Evolutionary conservation across 2,888 invertebrate species (phyloP).

Genomic region (Mylabris sibirica): DNA sequence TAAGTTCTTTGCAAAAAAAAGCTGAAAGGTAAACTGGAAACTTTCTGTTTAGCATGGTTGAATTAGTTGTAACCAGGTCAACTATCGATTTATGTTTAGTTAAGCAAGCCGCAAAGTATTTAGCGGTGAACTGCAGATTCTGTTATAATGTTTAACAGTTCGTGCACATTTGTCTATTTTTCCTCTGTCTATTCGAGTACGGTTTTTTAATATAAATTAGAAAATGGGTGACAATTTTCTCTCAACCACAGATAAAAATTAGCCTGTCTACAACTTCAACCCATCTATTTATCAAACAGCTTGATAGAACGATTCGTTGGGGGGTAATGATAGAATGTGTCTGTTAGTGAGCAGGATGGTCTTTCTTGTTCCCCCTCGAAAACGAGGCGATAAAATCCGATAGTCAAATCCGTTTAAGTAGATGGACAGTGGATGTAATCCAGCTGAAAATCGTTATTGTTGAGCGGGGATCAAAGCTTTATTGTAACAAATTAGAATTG

Average conservation of each 20-base stretch:
- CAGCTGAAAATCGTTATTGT: conserved; percentile 1
- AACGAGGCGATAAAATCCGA: conserved; percentile 12
- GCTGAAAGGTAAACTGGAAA: background rate
- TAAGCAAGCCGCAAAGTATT: conserved; percentile 14
- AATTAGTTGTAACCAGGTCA: conserved; percentile 12
- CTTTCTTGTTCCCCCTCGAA: background rate
- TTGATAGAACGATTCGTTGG: background rate
- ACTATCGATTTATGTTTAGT: conserved; percentile 14
- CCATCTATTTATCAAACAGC: background rate
- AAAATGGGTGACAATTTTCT: background rate
- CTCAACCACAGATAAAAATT: background rate
- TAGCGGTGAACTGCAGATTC: conserved; percentile 13
- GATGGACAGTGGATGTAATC: conserved; percentile 11
- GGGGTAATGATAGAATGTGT: conserved; percentile 5
- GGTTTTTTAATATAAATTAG: background rate
- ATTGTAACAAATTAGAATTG: conserved; percentile 10
- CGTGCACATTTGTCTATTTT: background rate
- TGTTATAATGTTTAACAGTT: conserved; percentile 9
- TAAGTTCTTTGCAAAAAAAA: background rate
- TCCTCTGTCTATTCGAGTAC: background rate
- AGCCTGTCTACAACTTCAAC: background rate
- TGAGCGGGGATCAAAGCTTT: background rate
- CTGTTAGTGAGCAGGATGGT: background rate
- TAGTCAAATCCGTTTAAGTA: conserved; percentile 9
- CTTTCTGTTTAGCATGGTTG: conserved; percentile 9